Conservation (phyloP, 2,888 invertebrate species). For the Catotricha subobsoleta region DNA sequence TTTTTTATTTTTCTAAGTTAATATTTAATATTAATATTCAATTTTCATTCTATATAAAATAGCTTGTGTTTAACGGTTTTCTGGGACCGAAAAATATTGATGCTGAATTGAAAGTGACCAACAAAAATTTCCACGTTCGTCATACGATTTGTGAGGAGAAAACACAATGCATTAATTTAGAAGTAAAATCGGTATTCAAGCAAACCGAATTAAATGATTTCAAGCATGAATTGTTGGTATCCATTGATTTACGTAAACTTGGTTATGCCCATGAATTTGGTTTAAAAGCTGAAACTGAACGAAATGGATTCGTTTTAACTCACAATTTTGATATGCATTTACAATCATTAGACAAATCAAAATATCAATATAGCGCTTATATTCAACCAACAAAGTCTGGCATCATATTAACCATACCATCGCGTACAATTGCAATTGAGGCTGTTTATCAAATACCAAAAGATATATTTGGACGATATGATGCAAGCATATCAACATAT, state of each 20-base stretch:
- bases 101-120: conserved; percentile 50
- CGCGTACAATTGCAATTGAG: conserved; percentile 46
- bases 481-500: conserved; percentile 44
- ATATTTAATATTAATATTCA: neutral
- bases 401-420: conserved; percentile 45
- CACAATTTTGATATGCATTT: conserved; percentile 55
- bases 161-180: conserved; percentile 58
- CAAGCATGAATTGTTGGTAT: conserved; percentile 43
- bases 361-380: conserved; percentile 52
- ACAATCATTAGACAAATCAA: conserved; percentile 45
- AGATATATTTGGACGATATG: conserved; percentile 37
- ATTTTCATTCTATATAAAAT: neutral
- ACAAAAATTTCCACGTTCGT: conserved; percentile 50
- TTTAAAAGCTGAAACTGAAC: conserved; percentile 42
- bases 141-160: conserved; percentile 61
- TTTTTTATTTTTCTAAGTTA: neutral
- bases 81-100: conserved; percentile 52
- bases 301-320: conserved; percentile 39
- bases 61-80: conserved; percentile 47
- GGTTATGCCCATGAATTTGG: conserved; percentile 60
- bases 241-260: conserved; percentile 52
- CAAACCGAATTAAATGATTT: conserved; percentile 23
- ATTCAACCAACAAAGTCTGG: conserved; percentile 44
- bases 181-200: conserved; percentile 25
- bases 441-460: conserved; percentile 32